Evolutionary conservation across 30 jellyfish, hydroid and myxozoan genomes (phyloP).

Genomic region (Chironex yamaguchii): DNA sequence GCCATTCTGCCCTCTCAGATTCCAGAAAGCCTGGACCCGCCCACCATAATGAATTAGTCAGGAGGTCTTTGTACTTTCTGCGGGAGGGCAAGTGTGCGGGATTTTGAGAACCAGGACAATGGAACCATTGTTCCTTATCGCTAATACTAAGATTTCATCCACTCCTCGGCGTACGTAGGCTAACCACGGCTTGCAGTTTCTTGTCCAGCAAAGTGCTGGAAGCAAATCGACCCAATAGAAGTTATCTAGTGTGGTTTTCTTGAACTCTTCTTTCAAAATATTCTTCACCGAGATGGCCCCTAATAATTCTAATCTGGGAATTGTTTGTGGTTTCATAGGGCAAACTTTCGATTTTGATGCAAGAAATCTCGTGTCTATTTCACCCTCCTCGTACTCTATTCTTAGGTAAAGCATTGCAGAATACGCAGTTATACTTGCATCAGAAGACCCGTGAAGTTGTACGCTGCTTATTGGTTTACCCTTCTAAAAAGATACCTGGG

Average conservation of each 20-base stretch:
- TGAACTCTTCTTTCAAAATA: neutral
- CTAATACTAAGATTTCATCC: no score
- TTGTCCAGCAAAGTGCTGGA: neutral
- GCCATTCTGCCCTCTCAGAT: neutral
- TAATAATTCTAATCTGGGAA: slow-evolving; percentile 15
- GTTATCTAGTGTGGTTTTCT: neutral
- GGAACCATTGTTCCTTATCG: neutral
- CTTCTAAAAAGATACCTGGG: slow-evolving; percentile 38
- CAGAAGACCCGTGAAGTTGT: slow-evolving; percentile 53
- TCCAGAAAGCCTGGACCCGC: neutral
- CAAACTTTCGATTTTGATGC: slow-evolving; percentile 47
- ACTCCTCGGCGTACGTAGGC: no score
- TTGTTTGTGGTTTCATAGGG: slow-evolving; percentile 49
- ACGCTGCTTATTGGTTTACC: slow-evolving; percentile 17
- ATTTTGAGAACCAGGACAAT: neutral
- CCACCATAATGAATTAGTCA: neutral
- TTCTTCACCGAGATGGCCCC: slow-evolving; percentile 1
- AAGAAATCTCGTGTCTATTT: slow-evolving; percentile 5
- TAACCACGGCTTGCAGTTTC: no score
- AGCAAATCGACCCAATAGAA: neutral
- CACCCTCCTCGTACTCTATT: slow-evolving; percentile 15
- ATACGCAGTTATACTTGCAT: slow-evolving; percentile 58
- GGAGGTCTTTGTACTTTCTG: neutral
- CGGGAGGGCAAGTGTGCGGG: neutral
- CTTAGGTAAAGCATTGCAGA: slow-evolving; percentile 42